Conservation (phyloP, 2,797 vertebrate genomes). For the Eleutherodactylus coqui region DNA sequence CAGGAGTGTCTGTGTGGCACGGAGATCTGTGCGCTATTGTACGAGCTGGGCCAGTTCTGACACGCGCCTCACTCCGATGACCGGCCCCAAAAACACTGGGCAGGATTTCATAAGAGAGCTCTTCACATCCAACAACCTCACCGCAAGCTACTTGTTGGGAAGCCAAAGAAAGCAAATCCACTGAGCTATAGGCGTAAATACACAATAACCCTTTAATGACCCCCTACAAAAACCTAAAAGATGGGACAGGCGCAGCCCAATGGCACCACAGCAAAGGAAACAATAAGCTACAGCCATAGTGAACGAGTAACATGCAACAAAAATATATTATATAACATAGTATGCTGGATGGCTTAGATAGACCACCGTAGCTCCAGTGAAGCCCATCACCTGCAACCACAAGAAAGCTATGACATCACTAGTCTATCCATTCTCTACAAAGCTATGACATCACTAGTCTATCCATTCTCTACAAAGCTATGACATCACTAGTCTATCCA, state of each 20-base stretch:
- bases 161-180: not conserved
- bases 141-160: not conserved
- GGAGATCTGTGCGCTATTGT: not conserved
- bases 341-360: too few relatives aligned
- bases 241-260: too few relatives aligned
- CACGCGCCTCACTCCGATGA: not conserved
- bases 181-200: not conserved
- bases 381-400: too few relatives aligned
- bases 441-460: too few relatives aligned
- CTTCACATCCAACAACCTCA: not conserved
- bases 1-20: not conserved
- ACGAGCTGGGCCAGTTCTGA: not conserved
- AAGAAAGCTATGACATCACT: not conserved
- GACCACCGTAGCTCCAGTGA: too few relatives aligned
- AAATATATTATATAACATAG: not conserved
- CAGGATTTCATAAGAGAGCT: not conserved
- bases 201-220: constrained; percentile 2
- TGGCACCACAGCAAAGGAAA: not conserved
- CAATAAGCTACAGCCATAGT: not conserved
- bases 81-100: not conserved
- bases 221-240: not conserved
- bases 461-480: too few relatives aligned
- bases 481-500: too few relatives aligned
- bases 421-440: too few relatives aligned
- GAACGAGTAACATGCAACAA: too few relatives aligned